Conservation (phyloP, 2,797 vertebrate species). For the Megalops cyprinoides region DNA sequence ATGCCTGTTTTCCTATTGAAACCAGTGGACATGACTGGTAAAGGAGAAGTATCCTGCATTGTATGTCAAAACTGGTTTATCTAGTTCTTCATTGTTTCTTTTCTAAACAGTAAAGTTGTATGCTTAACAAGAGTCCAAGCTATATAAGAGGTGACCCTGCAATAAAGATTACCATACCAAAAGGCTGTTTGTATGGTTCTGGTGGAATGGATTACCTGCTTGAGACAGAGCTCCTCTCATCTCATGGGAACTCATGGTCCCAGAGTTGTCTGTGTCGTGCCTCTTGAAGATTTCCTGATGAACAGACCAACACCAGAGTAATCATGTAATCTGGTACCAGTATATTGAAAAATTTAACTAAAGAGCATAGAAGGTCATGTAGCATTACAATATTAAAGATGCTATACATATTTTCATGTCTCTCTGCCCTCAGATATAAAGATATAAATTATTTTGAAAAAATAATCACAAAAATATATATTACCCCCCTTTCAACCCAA, state of each 20-base stretch:
- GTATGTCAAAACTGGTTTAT: background rate
- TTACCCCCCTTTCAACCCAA: too few species aligned
- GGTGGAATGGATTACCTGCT: conserved; percentile 51
- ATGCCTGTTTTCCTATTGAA: background rate
- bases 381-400: background rate
- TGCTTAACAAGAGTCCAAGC: background rate
- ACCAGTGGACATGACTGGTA: background rate
- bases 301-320: background rate
- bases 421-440: too few species aligned
- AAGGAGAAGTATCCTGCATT: too few species aligned
- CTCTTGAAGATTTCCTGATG: conserved; percentile 64
- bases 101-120: background rate
- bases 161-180: background rate
- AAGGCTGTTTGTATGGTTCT: background rate
- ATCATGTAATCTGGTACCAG: background rate
- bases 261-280: conserved; percentile 64
- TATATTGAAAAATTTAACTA: background rate
- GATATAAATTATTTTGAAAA: too few species aligned
- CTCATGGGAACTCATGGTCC: conserved; percentile 68
- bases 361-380: background rate
- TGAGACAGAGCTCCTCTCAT: conserved; percentile 68
- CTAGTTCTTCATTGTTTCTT: background rate
- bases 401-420: too few species aligned
- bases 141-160: too few species aligned
- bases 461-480: too few species aligned